Evolutionary conservation across 2,797 vertebrate genomes (phyloP), one percentile per base, ranked within the genome.

Genomic region (Darevskia mixta): DNA sequence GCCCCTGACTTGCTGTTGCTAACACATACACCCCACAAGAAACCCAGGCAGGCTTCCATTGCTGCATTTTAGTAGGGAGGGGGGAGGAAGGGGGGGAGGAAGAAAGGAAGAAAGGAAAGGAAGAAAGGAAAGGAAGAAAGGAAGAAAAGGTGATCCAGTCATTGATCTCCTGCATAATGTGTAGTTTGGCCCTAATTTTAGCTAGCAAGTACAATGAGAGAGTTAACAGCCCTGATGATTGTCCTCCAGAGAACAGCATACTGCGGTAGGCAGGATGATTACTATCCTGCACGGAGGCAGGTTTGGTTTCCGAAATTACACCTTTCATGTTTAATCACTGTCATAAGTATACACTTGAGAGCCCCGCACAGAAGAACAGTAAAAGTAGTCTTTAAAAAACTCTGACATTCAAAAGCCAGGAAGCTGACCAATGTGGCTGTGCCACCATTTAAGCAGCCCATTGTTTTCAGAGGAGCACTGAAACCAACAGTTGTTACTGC

Each of bases 271-370:
- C 89, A 89, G 58, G n/a, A n/a, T 71, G 90, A 92, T 87, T 79
- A 90, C 79, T 83, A 79, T 87, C 88, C 80, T 0, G 1, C 58
- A 91, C 85, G n/a, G 90, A 94, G 91, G 89, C 79, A 93, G 89
- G 61, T 92, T 95, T 93, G 92, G 94, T 93, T 93, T 92, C 93
- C 0, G 69, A 94, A 95, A 93, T 20, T 29, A 79, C 41, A 94
- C 79, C 77, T 92, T 94, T 92, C 64, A 86, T 82, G 43, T 88
- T 88, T 88, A 90, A 88, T 73, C 90, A 92, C 72, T 83, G 67
- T 93, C 86, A 93, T n/a, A 93, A 86, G 92, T 7, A 76, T 87
- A 88, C 77, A 87, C 49, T 91, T 71, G 88, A 92, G 88, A 92
- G 75, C 87, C 86, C 82, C n/a, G 91, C 45, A 87, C 71, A 86